Evolutionary conservation across 2,888 invertebrate species (phyloP).

Genomic region (Chaitophorus viminalis): DNA sequence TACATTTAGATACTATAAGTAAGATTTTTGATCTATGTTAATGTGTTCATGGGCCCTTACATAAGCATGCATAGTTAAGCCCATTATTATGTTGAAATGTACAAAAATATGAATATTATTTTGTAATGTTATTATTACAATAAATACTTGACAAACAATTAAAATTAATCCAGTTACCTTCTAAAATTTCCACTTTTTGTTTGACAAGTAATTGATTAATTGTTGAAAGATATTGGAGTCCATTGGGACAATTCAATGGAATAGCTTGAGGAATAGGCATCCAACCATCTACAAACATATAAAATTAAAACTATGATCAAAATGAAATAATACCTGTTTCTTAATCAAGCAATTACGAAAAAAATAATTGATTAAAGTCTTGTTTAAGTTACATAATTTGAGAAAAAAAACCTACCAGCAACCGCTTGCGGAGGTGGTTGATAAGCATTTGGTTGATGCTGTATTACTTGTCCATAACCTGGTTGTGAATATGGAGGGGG

Average conservation of each 20-base stretch:
- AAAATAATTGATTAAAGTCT: neutral
- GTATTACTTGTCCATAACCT: constrained; percentile 51
- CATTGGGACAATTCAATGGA: constrained; percentile 83
- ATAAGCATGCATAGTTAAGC: too few relatives aligned
- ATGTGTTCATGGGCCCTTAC: too few relatives aligned
- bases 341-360: neutral
- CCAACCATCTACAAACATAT: constrained; percentile 78
- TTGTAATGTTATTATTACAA: too few relatives aligned
- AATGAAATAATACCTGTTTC: neutral
- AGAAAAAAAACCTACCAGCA: constrained; percentile 13
- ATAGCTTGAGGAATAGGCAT: constrained; percentile 79
- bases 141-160: too few relatives aligned
- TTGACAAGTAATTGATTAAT: constrained; percentile 80
- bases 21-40: too few relatives aligned
- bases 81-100: too few relatives aligned
- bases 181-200: constrained; percentile 82
- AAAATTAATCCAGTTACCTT: constrained; percentile 69
- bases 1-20: too few relatives aligned
- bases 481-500: constrained; percentile 51
- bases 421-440: constrained; percentile 40
- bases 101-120: too few relatives aligned
- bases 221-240: constrained; percentile 89
- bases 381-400: neutral
- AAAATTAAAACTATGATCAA: neutral
- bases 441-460: constrained; percentile 43